Evolutionary conservation across 2,888 invertebrate species (phyloP).

Genomic region (Morpho deidamia): DNA sequence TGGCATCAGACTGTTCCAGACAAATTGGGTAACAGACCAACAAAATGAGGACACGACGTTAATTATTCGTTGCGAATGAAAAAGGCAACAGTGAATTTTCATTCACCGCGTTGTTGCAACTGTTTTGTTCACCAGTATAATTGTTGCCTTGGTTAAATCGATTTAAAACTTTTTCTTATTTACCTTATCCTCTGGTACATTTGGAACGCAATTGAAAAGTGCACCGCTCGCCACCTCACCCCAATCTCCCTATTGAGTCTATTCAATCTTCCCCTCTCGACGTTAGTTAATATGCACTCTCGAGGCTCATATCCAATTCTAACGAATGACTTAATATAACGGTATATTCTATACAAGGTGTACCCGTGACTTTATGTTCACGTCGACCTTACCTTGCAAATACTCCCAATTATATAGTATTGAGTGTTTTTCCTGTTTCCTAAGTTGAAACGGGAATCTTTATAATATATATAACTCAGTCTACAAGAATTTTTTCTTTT

Average conservation of each 20-base stretch:
- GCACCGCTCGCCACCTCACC: constrained; percentile 41
- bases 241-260: constrained; percentile 40
- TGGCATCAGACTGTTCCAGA: constrained; percentile 46
- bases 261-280: constrained; percentile 52
- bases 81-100: constrained; percentile 18
- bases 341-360: no score
- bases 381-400: no score
- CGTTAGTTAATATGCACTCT: constrained; percentile 32
- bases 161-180: constrained; percentile 32
- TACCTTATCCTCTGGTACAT: constrained; percentile 33
- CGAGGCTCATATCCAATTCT: constrained; percentile 52
- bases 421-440: no score
- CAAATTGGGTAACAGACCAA: constrained; percentile 59
- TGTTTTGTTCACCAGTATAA: constrained; percentile 26
- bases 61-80: constrained; percentile 22
- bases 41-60: constrained; percentile 44
- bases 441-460: no score
- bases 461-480: no score
- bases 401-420: no score
- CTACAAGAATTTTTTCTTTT: no score
- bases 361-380: no score
- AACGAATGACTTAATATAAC: background rate
- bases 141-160: constrained; percentile 35
- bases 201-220: constrained; percentile 53
- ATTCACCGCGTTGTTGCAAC: constrained; percentile 17